A percentile compares a stretch with the other conserved stretches of the same genome.
Evolutionary conservation across 2,113 vertebrate genomes (phyloP).

Genomic region (Protomyctophum bolini): DNA sequence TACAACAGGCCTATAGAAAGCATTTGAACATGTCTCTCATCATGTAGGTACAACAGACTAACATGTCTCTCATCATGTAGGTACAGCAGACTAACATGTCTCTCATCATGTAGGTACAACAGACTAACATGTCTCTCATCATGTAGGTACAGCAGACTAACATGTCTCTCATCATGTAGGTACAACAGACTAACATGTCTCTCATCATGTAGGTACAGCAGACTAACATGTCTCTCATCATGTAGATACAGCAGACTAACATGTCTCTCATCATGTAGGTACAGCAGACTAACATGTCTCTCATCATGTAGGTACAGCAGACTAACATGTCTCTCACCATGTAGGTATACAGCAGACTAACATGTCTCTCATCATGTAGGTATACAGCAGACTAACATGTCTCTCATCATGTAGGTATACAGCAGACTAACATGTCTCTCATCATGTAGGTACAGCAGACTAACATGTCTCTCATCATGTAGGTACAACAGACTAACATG

Average conservation of each 20-base stretch:
- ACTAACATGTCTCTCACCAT: background rate
- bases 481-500: slow-evolving; percentile 71
- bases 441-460: slow-evolving; percentile 71
- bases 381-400: slow-evolving; percentile 43
- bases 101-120: slow-evolving; percentile 68
- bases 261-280: slow-evolving; percentile 55
- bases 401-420: slow-evolving; percentile 59
- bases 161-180: slow-evolving; percentile 46
- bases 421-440: background rate
- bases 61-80: slow-evolving; percentile 43
- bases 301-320: slow-evolving; percentile 69
- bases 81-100: slow-evolving; percentile 61
- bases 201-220: slow-evolving; percentile 69
- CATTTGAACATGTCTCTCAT: background rate
- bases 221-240: background rate
- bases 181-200: slow-evolving; percentile 56
- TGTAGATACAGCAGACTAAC: slow-evolving; percentile 72
- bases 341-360: slow-evolving; percentile 71
- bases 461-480: slow-evolving; percentile 7
- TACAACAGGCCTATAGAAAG: too few species aligned
- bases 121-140: background rate
- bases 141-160: slow-evolving; percentile 72
- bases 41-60: slow-evolving; percentile 72
- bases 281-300: slow-evolving; percentile 50
- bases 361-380: slow-evolving; percentile 46